A percentile compares a stretch with the other conserved stretches of the same genome.
phyloP scores from a whole-genome alignment of 1,140 invertebrate species.

The Tyrophagus putrescentiae region DNA sequence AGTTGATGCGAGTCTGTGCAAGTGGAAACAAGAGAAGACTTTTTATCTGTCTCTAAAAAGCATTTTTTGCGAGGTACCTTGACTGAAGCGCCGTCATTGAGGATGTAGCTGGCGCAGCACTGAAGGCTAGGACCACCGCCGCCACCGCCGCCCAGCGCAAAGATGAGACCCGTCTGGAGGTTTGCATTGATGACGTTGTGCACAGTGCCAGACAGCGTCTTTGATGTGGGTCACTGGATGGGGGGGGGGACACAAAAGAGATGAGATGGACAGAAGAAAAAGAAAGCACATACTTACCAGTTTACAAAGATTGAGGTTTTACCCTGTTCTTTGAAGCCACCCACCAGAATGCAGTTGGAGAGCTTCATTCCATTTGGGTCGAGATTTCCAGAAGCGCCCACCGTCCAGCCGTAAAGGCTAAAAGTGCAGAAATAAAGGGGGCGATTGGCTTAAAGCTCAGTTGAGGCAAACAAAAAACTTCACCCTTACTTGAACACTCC shows the following conservation, averaged over 20 bases:
- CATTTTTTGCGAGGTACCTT: neutral
- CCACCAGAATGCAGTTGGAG: neutral
- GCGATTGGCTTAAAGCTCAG: neutral
- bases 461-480: neutral
- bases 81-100: neutral
- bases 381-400: neutral
- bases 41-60: neutral
- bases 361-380: neutral
- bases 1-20: conserved; percentile 1
- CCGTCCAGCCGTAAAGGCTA: neutral
- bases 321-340: conserved; percentile 8
- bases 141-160: neutral
- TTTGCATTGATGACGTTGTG: conserved; percentile 2
- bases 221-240: neutral
- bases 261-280: neutral
- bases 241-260: neutral
- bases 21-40: neutral
- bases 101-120: neutral
- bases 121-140: neutral
- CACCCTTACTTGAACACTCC: neutral
- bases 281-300: neutral
- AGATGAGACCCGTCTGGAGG: neutral
- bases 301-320: neutral
- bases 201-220: neutral
- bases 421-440: too few relatives aligned